Evolutionary conservation across 2,113 vertebrate species (phyloP).

Genomic region (Erythrolamprus reginae): DNA sequence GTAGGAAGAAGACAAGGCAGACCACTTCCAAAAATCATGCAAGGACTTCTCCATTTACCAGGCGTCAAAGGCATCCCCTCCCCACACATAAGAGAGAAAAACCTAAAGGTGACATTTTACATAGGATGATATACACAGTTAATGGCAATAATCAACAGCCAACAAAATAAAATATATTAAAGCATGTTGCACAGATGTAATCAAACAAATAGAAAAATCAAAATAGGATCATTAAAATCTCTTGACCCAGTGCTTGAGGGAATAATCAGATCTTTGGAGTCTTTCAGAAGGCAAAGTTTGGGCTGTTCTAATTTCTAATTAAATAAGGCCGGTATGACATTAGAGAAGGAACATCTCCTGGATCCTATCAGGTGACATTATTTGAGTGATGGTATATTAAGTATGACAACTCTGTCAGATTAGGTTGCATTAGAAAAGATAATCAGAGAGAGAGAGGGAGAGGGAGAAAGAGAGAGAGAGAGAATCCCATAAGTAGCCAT

Average conservation of each 20-base stretch:
- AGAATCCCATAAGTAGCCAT: not conserved
- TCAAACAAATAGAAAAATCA: not conserved
- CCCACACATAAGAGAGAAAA: not conserved
- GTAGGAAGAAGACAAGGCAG: not conserved
- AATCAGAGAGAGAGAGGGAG: not conserved
- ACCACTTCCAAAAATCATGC: not conserved
- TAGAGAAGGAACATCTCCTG: not conserved
- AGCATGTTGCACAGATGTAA: not conserved
- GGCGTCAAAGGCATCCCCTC: not conserved
- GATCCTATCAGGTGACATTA: not conserved
- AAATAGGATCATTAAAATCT: not conserved
- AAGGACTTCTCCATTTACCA: not conserved
- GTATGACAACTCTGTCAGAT: not conserved
- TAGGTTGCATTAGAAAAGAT: not conserved
- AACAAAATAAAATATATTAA: not conserved
- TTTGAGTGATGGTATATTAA: not conserved
- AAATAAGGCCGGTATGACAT: not conserved
- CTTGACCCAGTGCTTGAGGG: too few relatives aligned
- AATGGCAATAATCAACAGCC: not conserved
- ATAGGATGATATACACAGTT: not conserved
- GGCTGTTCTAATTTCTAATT: not conserved
- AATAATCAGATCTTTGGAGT: not conserved
- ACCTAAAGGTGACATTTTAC: not conserved
- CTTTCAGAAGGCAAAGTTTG: not conserved
- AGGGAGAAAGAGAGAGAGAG: too few relatives aligned